phyloP scores from a whole-genome alignment of 2,113 vertebrate genomes.

The Lethenteron camtschaticum region DNA sequence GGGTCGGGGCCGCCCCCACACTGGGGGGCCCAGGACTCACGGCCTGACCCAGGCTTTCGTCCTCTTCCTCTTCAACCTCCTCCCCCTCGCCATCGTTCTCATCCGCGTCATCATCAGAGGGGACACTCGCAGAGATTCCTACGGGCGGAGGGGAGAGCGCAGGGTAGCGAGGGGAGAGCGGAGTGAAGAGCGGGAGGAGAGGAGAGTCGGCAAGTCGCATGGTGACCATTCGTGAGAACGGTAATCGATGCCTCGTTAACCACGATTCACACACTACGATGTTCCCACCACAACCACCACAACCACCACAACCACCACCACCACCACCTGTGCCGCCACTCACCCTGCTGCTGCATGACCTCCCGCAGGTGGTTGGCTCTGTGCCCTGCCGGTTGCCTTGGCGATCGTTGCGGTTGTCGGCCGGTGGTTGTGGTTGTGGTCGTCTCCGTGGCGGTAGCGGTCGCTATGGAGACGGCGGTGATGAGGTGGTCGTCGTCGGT shows the following conservation, averaged over 20 bases:
- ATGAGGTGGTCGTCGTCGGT: conserved; percentile 17
- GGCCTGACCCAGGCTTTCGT: conserved; percentile 15
- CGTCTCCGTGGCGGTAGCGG: conserved; percentile 15
- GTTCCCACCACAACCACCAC: not conserved
- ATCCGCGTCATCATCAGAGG: conserved; percentile 21
- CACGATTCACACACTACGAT: not conserved
- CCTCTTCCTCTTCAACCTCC: conserved; percentile 14
- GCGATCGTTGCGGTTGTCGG: too few species aligned
- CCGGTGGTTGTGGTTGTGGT: too few species aligned
- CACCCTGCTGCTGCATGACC: conserved; percentile 55
- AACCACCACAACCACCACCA: not conserved
- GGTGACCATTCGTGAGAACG: not conserved
- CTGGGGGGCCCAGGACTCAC: conserved; percentile 18
- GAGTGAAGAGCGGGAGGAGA: not conserved
- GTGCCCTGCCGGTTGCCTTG: too few species aligned
- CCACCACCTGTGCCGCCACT: conserved; percentile 8
- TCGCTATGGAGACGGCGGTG: conserved; percentile 28
- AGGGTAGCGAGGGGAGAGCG: not conserved
- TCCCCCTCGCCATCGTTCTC: conserved; percentile 17
- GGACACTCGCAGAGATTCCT: not conserved
- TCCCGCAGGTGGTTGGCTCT: conserved; percentile 32
- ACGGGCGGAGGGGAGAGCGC: not conserved
- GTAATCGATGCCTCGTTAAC: not conserved
- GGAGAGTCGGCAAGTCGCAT: not conserved
- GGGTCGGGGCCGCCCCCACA: conserved; percentile 29